Evolutionary conservation across 2,797 vertebrate genomes (phyloP).

Genomic region (Siniperca undulata): DNA sequence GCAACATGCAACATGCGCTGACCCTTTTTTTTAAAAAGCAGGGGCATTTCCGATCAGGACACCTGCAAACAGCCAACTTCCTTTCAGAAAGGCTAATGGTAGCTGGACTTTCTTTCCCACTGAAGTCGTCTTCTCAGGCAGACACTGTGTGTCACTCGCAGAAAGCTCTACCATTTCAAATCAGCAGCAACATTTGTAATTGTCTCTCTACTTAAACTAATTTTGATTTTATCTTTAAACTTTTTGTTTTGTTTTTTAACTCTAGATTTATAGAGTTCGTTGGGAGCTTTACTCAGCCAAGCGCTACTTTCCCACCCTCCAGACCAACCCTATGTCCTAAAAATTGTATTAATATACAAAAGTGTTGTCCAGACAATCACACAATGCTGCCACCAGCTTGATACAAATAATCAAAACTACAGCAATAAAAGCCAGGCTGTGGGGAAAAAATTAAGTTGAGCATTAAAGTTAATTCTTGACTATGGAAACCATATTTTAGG

Average conservation of each 20-base stretch:
- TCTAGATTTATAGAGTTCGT: background rate
- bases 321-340: background rate
- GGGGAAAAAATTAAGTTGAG: background rate
- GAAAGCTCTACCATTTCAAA: background rate
- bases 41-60: background rate
- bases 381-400: background rate
- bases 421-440: no score
- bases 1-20: no score
- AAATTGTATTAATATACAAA: background rate
- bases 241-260: background rate
- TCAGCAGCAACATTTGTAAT: background rate
- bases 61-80: no score
- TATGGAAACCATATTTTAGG: no score
- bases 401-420: background rate
- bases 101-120: background rate
- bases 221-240: background rate
- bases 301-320: no score
- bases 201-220: background rate
- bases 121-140: background rate
- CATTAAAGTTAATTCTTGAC: background rate
- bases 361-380: background rate
- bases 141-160: no score
- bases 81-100: background rate
- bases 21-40: background rate
- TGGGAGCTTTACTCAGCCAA: background rate